A percentile compares a stretch with the other conserved stretches of the same genome.
These are phyloP conservation scores for Euthynnus affinis DNA, from an alignment of 2,797 vertebrate species.

Conservation along the genomic window DNA sequence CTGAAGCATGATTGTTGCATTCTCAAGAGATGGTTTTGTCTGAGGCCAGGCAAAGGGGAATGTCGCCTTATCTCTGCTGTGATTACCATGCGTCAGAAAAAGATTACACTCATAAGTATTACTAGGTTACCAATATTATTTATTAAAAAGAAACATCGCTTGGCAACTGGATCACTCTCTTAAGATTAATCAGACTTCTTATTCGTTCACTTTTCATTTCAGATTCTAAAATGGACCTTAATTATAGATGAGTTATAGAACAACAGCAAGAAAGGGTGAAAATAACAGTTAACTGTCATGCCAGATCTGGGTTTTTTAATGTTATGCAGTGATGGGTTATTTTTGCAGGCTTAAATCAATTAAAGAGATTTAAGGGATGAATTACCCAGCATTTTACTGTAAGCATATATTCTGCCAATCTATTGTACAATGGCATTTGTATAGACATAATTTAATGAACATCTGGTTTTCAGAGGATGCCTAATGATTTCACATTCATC, in stretches of 20 bases:
- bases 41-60: conserved; percentile 70
- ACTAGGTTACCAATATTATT: conserved; percentile 70
- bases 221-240: conserved; percentile 70
- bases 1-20: conserved; percentile 78
- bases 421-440: conserved; percentile 84
- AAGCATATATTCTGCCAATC: conserved; percentile 82
- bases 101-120: conserved; percentile 71
- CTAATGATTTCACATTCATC: conserved; percentile 89
- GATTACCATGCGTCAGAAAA: conserved; percentile 72
- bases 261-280: conserved; percentile 54
- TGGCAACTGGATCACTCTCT: conserved; percentile 63
- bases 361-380: conserved; percentile 76
- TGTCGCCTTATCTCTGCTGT: conserved; percentile 69
- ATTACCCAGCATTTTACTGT: conserved; percentile 81
- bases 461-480: conserved; percentile 88
- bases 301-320: conserved; percentile 51
- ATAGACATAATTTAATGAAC: conserved; percentile 88
- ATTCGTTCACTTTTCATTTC: conserved; percentile 70
- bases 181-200: conserved; percentile 72
- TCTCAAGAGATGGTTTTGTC: conserved; percentile 80
- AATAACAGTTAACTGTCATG: conserved; percentile 61
- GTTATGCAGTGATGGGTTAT: conserved; percentile 64
- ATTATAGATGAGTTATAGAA: conserved; percentile 73
- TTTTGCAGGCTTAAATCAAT: conserved; percentile 79
- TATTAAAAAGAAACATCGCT: conserved; percentile 70